Evolutionary conservation across 2,113 vertebrate genomes (phyloP), one percentile per base, ranked within the genome.

Genomic region (Boulengeromyrus knoepffleri): DNA sequence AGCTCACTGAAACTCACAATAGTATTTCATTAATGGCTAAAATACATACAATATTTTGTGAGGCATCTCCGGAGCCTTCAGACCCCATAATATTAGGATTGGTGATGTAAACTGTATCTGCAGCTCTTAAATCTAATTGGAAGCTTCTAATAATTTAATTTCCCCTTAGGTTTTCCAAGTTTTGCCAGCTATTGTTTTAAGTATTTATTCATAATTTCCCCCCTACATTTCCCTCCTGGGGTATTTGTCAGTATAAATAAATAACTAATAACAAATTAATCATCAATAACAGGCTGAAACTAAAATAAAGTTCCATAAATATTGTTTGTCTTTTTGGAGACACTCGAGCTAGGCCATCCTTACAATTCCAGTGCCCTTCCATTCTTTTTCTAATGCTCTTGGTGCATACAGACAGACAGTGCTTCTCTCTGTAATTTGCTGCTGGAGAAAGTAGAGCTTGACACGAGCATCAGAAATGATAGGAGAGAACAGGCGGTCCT

Each of bases 371-470:
- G 6, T 7, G 19, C 45, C 46, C 12, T 21, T 9, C 88, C 31
- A 27, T 50, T 66, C 13, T 27, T 6, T 10, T 42, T 42, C 39
- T 83, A n/a, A 56, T 12, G 17, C 62, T 42, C 49, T 58, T 36
- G 66, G 47, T 66, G 10, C 24, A 46, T 24, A 45, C 77, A 27
- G 74, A 19, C 27, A 17, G 31, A 49, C 49, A 15, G n/a, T 36
- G 27, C 84, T 77, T 56, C 27, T 12, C 50, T 89, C 89, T 39
- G 31, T 56, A 45, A 45, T 85, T 89, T 77, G 53, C 50, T 50
- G 77, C 74, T 85, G 89, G 89, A 19, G 77, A 50, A 42, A 89
- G 77, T 15, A 89, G 31, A 50, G 12, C 27, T 50, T 80, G 74
- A 42, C 74, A 80, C 74, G 19, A 80, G 31, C 36, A 42, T 80